Evolutionary conservation across 2,888 invertebrate genomes (phyloP), one percentile per base, ranked within the genome.

Genomic region (Morpho deidamia): DNA sequence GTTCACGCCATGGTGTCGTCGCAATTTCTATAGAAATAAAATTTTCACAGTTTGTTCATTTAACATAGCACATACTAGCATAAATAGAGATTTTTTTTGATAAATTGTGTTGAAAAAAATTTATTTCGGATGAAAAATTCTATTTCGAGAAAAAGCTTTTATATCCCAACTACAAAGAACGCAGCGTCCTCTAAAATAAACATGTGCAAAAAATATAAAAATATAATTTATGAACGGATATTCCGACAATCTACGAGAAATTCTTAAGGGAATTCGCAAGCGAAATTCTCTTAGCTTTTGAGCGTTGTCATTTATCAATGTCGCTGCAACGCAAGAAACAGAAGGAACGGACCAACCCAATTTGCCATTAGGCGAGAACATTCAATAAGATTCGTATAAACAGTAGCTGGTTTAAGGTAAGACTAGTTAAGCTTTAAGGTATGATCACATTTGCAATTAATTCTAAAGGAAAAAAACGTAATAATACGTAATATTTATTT

Each of bases 291-390:
- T 42, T 42, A 35, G 49, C 42, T 49, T 37, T 49, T 12, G 49
- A 49, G 49, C 35, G 11, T 35, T n/a, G 42, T 12, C 35, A 49
- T 49, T 49, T 42, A 49, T 49, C 49, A 49, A 49, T 42, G 49
- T 49, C 49, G 35, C 42, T 42, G 42, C 49, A 49, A 42, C 49
- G 34, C 40, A 42, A 35, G 42, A 42, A 42, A 42, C 49, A 49
- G 41, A 42, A 42, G 49, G 42, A 34, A n/a, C 2, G 11, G 35
- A 35, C 14, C 41, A 14, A 49, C 42, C 42, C 42, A 42, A 49
- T 35, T 49, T 23, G 49, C 35, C 35, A 35, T 49, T 41, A 49
- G 8, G 34, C 35, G 35, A 35, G 42, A 37, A 49, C 34, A 41
- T 11, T 39, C 23, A 47, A 47, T 41, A n/a, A 48, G 10, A 12